Percentiles rank a stretch among this genome's conserved stretches.
Conservation (phyloP, 1,140 invertebrate genomes). For the Manduca sexta region DNA sequence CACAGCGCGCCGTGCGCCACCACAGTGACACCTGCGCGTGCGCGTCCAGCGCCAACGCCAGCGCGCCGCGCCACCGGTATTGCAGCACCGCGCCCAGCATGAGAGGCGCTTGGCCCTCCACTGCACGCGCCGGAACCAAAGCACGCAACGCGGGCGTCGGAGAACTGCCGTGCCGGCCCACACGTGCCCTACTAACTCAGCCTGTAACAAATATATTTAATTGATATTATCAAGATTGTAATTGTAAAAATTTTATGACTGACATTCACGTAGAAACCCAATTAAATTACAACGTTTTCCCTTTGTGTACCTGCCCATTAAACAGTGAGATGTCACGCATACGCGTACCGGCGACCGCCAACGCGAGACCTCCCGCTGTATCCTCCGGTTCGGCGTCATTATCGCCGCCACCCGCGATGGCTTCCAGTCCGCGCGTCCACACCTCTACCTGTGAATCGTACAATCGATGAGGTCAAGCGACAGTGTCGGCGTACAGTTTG, state of each 20-base stretch:
- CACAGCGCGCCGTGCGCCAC: conserved; percentile 29
- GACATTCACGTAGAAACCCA: too few species aligned
- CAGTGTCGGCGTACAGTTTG: too few species aligned
- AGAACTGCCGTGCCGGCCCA: conserved; percentile 40
- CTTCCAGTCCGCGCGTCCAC: conserved; percentile 36
- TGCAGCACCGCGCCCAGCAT: conserved; percentile 23
- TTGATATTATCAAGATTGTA: too few species aligned
- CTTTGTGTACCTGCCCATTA: conserved; percentile 27
- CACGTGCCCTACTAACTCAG: conserved; percentile 43
- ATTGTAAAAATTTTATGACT: too few species aligned
- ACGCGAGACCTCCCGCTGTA: conserved; percentile 26
- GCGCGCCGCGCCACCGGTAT: conserved; percentile 6
- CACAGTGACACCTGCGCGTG: conserved; percentile 37
- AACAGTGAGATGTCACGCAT: conserved; percentile 30
- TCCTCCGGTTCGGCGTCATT: conserved; percentile 6
- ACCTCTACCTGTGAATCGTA: conserved; percentile 33
- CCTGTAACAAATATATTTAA: too few species aligned
- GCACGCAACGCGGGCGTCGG: conserved; percentile 38
- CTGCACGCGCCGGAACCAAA: conserved; percentile 10
- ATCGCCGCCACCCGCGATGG: conserved; percentile 22
- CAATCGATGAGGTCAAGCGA: not conserved
- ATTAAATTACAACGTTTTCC: too few species aligned
- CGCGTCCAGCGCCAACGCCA: conserved; percentile 28
- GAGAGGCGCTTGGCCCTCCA: conserved; percentile 14
- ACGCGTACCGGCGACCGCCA: conserved; percentile 26